Evolutionary conservation across 2,113 vertebrate genomes (phyloP).

Genomic region (Microtus ochrogaster): DNA sequence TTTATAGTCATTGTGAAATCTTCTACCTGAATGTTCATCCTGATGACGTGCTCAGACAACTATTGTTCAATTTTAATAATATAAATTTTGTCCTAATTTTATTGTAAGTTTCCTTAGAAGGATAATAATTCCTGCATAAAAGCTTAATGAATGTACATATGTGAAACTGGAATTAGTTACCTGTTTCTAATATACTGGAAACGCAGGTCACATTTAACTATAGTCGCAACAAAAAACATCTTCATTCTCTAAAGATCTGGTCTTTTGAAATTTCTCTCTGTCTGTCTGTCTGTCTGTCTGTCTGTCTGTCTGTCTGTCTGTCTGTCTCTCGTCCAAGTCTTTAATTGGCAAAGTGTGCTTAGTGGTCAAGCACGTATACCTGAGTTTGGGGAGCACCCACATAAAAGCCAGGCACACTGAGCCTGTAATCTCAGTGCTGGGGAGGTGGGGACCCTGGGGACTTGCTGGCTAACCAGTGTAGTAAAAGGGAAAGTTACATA

Average conservation of each 20-base stretch:
- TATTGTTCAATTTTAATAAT: constrained; percentile 25
- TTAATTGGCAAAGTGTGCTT: too few species aligned
- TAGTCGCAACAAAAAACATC: background rate
- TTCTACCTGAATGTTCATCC: background rate
- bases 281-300: too few species aligned
- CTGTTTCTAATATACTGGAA: background rate
- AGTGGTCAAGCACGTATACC: too few species aligned
- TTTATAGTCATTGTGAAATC: background rate
- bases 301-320: too few species aligned
- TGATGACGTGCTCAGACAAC: background rate
- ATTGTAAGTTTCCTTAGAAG: constrained; percentile 20
- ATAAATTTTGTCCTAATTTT: background rate
- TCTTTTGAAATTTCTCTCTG: background rate
- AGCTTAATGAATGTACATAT: background rate
- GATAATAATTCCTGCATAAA: background rate
- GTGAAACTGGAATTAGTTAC: background rate
- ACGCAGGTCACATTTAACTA: background rate
- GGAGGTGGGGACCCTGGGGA: too few species aligned
- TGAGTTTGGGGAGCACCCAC: too few species aligned
- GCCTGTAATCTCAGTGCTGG: too few species aligned
- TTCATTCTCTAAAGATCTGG: background rate
- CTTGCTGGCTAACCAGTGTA: too few species aligned
- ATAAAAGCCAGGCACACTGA: too few species aligned
- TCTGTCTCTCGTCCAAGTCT: too few species aligned
- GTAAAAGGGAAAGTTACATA: too few species aligned